These are phyloP conservation scores for Pyrocoelia pectoralis DNA, from an alignment of 2,888 invertebrate genomes.

Conservation along the genomic window DNA sequence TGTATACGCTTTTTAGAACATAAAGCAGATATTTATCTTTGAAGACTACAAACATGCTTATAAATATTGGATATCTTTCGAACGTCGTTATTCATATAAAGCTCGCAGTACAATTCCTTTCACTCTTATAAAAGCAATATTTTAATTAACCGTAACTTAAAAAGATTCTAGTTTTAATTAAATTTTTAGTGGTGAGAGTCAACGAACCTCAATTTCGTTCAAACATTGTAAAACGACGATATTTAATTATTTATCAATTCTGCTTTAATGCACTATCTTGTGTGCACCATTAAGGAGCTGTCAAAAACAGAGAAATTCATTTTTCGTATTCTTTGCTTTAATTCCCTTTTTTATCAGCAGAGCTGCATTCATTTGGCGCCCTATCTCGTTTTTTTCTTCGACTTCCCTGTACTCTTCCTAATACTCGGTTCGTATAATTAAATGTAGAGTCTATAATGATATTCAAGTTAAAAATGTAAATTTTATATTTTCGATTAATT, in stretches of 20 bases:
- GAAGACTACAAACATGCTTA: not conserved
- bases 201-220: not conserved
- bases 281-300: slow-evolving; percentile 62
- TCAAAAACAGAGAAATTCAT: slow-evolving; percentile 64
- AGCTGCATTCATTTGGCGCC: slow-evolving; percentile 60
- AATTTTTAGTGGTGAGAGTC: not conserved
- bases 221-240: slow-evolving; percentile 20
- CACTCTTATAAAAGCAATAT: too few species aligned
- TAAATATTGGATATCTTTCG: not conserved
- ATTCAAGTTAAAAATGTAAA: slow-evolving; percentile 31
- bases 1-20: not conserved
- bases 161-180: too few species aligned
- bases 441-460: slow-evolving; percentile 28
- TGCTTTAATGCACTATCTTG: slow-evolving; percentile 40
- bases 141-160: too few species aligned
- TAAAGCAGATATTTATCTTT: not conserved
- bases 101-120: too few species aligned
- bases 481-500: slow-evolving; percentile 12
- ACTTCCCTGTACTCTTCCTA: slow-evolving; percentile 35
- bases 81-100: not conserved
- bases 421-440: slow-evolving; percentile 36
- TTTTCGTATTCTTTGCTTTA: slow-evolving; percentile 59
- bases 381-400: slow-evolving; percentile 40
- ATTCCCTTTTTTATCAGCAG: slow-evolving; percentile 62
- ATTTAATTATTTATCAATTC: slow-evolving; percentile 37